Evolutionary conservation across 2,888 invertebrate genomes (phyloP).

Genomic region (Diarsia brunnea): DNA sequence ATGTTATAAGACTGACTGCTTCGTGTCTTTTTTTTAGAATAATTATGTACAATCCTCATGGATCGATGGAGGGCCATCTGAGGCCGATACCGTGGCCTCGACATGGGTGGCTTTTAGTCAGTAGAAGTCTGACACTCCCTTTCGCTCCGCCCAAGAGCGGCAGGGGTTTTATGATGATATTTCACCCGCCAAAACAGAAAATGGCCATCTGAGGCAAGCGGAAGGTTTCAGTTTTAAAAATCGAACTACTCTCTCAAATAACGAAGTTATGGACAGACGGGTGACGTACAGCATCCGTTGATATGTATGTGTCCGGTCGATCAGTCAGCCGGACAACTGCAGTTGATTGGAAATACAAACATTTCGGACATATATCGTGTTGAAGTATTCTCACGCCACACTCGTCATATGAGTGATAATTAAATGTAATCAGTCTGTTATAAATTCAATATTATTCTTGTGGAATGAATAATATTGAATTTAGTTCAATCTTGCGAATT

Average conservation of each 20-base stretch:
- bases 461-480: not conserved
- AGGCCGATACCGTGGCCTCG: too few relatives aligned
- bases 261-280: not conserved
- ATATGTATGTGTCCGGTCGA: not conserved
- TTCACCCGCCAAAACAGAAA: too few relatives aligned
- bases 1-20: too few relatives aligned
- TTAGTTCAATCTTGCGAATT: not conserved
- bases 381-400: not conserved
- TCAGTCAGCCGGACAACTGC: not conserved
- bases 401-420: not conserved
- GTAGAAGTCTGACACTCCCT: too few relatives aligned
- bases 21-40: too few relatives aligned
- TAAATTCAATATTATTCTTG: too few relatives aligned
- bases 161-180: too few relatives aligned
- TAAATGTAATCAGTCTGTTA: not conserved
- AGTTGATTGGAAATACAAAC: constrained; percentile 13
- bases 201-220: too few relatives aligned
- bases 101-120: too few relatives aligned
- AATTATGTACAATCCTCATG: too few relatives aligned
- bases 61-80: too few relatives aligned
- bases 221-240: not conserved
- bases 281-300: not conserved
- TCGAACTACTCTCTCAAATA: not conserved
- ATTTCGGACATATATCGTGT: not conserved
- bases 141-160: too few relatives aligned